Base-by-base conservation (phyloP, 1,140 invertebrate species). In the Tribolium madens region DNA sequence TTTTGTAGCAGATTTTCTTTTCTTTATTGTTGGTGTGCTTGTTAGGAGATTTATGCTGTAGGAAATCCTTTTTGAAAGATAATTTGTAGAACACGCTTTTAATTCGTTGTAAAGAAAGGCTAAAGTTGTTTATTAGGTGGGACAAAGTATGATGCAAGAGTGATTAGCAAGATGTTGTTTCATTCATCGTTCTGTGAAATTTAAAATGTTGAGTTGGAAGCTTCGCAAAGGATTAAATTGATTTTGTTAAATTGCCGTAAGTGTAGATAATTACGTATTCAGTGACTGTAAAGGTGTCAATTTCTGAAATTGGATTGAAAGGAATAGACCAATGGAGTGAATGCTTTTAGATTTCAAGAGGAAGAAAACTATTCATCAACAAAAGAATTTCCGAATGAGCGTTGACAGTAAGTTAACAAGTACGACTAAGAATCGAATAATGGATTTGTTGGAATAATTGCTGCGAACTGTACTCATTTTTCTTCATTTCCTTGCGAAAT, bases 371-470 rank as follows among this genome's bases (percentile, higher is more conserved):
- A 57, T 57, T 57, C 52, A 10, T 57, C 52, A 57, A 57, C 10
- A 42, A 42, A 52, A 21, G 52, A 57, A 21, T 21, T n/a, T 57
- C 52, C 17, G 52, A 21, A 57, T 14, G 50, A 52, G 14, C 52
- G 52, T 17, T 57, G 52, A 57, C 52, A 57, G 17, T 1, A 21
- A 18, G 15, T 57, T 57, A 57, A 57, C 57, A 33, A 31, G 57
- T 64, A 33, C 21, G 6, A 31, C 21, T 14, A 64, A 12, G 26
- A 64, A 64, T 33, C 57, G 36, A 64, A 12, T 64, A 77, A 79
- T 78, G 76, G 75, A 79, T 80, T 80, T 79, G 77, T 79, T 68
- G 52, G 77, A 78, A 79, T 80, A 79, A 79, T 79, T 80, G 77
- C 69, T 80, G 79, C 78, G 77, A 77, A 77, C 73, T 48, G 36